Evolutionary conservation across 2,113 vertebrate genomes (phyloP).

Genomic region (Cebus imitator): DNA sequence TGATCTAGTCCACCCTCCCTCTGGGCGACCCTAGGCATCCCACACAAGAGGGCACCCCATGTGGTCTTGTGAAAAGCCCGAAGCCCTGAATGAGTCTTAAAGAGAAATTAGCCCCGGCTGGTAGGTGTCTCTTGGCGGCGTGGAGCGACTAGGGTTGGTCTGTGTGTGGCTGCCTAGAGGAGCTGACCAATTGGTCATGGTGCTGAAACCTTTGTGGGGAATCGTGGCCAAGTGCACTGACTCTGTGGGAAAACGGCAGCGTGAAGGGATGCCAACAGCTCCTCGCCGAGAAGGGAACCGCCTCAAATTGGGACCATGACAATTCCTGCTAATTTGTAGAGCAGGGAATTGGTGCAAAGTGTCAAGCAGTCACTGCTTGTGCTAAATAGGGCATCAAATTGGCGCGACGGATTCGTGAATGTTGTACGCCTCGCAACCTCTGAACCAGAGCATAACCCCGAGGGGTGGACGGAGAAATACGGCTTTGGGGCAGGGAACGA

Average conservation of each 20-base stretch:
- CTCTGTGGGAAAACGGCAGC: conserved; percentile 90
- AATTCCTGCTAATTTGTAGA: conserved; percentile 93
- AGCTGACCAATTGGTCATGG: conserved; percentile 92
- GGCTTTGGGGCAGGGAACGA: conserved; percentile 5
- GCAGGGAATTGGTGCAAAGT: conserved; percentile 90
- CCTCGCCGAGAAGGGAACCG: conserved; percentile 88
- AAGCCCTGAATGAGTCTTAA: conserved; percentile 89
- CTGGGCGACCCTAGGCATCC: conserved; percentile 64
- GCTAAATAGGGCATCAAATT: conserved; percentile 95
- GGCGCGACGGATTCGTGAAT: conserved; percentile 90
- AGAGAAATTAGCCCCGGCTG: conserved; percentile 94
- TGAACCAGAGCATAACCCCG: conserved; percentile 84
- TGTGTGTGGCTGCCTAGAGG: conserved; percentile 90
- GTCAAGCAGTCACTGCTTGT: conserved; percentile 90
- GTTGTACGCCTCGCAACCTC: conserved; percentile 88
- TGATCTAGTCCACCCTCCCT: conserved; percentile 2
- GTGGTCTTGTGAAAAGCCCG: conserved; percentile 92
- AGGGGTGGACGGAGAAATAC: conserved; percentile 58
- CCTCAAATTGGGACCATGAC: conserved; percentile 93
- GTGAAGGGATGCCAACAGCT: conserved; percentile 87
- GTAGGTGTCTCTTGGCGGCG: conserved; percentile 89
- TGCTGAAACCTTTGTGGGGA: conserved; percentile 90
- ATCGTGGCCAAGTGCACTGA: conserved; percentile 83
- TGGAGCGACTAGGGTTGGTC: conserved; percentile 85
- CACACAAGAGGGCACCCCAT: conserved; percentile 86